Evolutionary conservation across 2,888 invertebrate genomes (phyloP), one percentile per base, ranked within the genome.

Genomic region (Cabera pusaria): DNA sequence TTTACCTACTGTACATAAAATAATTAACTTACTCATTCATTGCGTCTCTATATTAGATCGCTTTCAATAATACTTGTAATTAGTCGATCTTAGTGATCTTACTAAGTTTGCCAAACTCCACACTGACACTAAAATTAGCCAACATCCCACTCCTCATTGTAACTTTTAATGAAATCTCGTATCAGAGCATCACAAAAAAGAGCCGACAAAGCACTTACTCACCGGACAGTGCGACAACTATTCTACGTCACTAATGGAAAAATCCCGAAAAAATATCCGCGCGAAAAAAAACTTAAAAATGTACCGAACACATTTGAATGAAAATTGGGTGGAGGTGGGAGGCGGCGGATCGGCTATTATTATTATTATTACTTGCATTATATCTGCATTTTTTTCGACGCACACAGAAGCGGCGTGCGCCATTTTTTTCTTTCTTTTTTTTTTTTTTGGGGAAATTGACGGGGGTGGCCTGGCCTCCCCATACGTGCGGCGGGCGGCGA

Each of bases 291-390:
- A 75, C 72, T 72, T 69, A 63, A 73, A 79, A 83, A 81, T 85
- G 81, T n/a, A 64, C 70, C 72, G 72, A 77, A 73, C 78, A 78
- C 84, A 85, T 87, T 86, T 87, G 86, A 87, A 86, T 86, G 82
- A 84, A 86, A 83, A 87, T 85, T 80, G 84, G 72, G 84, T 77
- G 84, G 86, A 51, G 80, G 77, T 57, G 65, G 78, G 82, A 55
- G 75, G 49, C 59, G 67, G 71, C 73, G 85, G 84, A 85, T 86
- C 81, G 75, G 64, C 85, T 77, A 86, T 86, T 87, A 88, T 88
- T 87, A 86, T 86, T 88, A 84, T 88, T 87, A 87, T 87, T 86
- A 87, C 85, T 77, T 72, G 83, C 86, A 87, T 86, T 86, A 87
- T 87, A 86, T 85, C 85, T 82, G 84, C 82, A 83, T 85, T 85